Evolutionary conservation across 53 echinoderm and acorn worm species (phyloP), one percentile per base, ranked within the genome.

Genomic region (Arbacia lixula): DNA sequence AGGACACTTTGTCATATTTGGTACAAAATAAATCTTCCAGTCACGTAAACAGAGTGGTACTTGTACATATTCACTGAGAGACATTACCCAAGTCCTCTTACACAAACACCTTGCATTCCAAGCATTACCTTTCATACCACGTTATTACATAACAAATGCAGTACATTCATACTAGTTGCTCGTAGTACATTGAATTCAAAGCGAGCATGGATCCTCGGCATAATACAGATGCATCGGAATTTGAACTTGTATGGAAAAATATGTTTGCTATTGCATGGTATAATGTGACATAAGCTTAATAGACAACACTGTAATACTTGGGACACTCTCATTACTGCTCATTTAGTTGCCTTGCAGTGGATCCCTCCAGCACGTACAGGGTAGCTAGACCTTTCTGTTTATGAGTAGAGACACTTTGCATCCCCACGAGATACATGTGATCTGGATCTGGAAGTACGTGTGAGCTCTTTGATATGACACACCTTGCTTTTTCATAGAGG

Each of bases 21-120:
- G 82, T 81, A 81, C 82, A 81, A 81, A 81, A 81, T 81, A 81
- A 63, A 81, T 81, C 50, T 81, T 81, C 76, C 42, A 81, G 30
- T 50, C 73, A 68, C 11, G 19, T 81, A 76, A 22, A 26, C 0
- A 78, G 12, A 63, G 82, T 63, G 82, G 62, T 81, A 63, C 32
- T 19, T 46, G 30, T 43, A 74, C 51, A 52, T 52, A 74, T 74
- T 69, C 69, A 69, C 43, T 42, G 28, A 42, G 43, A 69, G 43
- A 39, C 69, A 69, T 43, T 39, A 69, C 69, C 69, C 40, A 42
- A 40, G 28, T 37, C 27, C 40, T 43, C 40, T 69, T 81, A 81
- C 64, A 81, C 64, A 63, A 46, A 81, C 82, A 81, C 63, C 62
- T 81, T 81, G 40, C 32, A 60, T 41, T 25, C 8, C 5, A 53